A percentile compares a stretch with the other conserved stretches of the same genome.
phyloP scores from a whole-genome alignment of 37 sponge, comb jelly and placozoan genomes.

The Ephydatia muelleri region DNA sequence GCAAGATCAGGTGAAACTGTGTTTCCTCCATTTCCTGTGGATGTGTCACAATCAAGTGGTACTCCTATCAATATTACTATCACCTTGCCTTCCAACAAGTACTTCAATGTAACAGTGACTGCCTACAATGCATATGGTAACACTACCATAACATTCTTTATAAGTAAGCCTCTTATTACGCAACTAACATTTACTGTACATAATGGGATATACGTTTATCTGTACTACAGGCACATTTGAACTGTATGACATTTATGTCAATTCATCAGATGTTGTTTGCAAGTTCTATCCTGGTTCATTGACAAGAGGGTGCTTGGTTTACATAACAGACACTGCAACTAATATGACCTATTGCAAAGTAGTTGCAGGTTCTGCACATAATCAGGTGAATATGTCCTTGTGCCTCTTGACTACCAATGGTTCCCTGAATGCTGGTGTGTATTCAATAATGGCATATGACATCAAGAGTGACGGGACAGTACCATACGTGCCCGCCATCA shows the following conservation, averaged over 20 bases:
- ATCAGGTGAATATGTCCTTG: neutral
- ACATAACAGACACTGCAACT: neutral
- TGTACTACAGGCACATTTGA: neutral
- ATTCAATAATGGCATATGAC: neutral
- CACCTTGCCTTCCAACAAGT: neutral
- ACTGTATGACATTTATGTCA: neutral
- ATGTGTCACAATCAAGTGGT: neutral
- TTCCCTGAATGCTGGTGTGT: neutral
- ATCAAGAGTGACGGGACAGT: neutral
- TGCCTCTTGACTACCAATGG: neutral
- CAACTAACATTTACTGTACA: neutral
- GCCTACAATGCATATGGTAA: neutral
- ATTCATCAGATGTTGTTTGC: neutral
- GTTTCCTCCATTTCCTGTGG: neutral
- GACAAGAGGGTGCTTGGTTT: neutral
- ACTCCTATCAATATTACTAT: neutral
- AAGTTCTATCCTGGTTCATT: neutral
- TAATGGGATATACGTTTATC: neutral
- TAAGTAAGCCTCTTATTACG: neutral
- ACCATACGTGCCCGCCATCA: neutral
- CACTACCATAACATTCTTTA: neutral
- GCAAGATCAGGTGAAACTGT: neutral
- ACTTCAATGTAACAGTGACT: neutral
- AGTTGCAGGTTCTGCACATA: neutral
- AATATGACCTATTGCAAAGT: neutral